Base-by-base conservation (phyloP, 2,113 vertebrate genomes). In the Phrynocephalus versicolor region DNA sequence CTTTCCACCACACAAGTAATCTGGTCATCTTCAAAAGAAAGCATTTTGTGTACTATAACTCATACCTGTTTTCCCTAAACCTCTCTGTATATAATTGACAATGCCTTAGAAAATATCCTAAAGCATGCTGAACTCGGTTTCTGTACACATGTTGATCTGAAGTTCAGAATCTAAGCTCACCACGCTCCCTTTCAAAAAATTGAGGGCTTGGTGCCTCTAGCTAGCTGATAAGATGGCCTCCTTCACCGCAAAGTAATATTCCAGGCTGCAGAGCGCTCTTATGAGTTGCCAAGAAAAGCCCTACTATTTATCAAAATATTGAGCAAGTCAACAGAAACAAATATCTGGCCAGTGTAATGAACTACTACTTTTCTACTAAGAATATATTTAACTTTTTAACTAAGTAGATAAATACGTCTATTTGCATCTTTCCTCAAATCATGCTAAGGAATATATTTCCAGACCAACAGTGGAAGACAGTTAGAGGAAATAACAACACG, bases 251-350 rank as follows among this genome's bases (percentile, higher is more conserved):
- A 70, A 51, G 35, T 58, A 45, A 39, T 64, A 33, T 73, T 7
- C 19, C 16, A 33, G 57, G 27, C 37, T 70, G 6, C 71, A 51
- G 73, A 76, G 57, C 18, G 9, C 87, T 93, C 78, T 92, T 78
- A 88, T 65, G 23, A 19, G 33, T 72, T 89, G 35, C 19, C 57
- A 83, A 83, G 57, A 74, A 74, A 83, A 83, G 89, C 92, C 89
- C 88, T 90, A 82, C 83, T 88, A 92, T 88, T 92, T 23, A 92
- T 78, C 27, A 65, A 90, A 89, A 88, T 88, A 87, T 81, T 89
- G 65, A n/a, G 57, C 65, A 72, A 83, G 58, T 74, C 70, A 83
- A 62, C 57, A 74, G 74, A 74, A 83, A 74, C 27, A 64, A 41
- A 23, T 41, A 30, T 64, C 30, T 2, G 8, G 70, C 37, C 72